Percentiles rank a stretch among this genome's conserved stretches.
These are phyloP conservation scores for Acrobeloides nanus DNA, from an alignment of 2,888 invertebrate genomes.

Conservation along the genomic window DNA sequence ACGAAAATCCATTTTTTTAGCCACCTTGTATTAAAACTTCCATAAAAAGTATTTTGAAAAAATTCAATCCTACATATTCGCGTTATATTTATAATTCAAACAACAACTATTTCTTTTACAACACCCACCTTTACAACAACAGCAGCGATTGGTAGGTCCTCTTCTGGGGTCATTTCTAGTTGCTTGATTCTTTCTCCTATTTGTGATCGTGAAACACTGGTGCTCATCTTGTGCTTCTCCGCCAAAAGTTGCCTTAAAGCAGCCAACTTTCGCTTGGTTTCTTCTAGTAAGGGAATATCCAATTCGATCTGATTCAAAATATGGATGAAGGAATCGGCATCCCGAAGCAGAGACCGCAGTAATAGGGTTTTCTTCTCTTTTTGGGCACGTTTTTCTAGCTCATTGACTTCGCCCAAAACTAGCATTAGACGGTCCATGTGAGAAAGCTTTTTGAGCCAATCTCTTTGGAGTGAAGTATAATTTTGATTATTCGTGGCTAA, in stretches of 20 bases:
- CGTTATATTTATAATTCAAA: no score
- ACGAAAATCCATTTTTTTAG: no score
- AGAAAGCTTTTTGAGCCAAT: constrained; percentile 6
- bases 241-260: background rate
- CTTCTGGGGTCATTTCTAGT: constrained; percentile 11
- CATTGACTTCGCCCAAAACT: constrained; percentile 3
- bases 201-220: background rate
- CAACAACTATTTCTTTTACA: no score
- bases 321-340: background rate
- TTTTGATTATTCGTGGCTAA: no score
- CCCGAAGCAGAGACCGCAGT: background rate
- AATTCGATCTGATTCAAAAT: background rate
- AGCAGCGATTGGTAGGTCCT: constrained; percentile 5
- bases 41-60: no score
- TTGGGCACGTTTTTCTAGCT: constrained; percentile 4
- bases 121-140: constrained; percentile 9
- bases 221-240: background rate
- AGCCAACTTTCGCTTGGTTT: background rate
- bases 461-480: constrained; percentile 3
- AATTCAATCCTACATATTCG: no score
- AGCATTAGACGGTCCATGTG: constrained; percentile 11
- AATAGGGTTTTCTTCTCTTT: background rate
- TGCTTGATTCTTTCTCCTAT: background rate
- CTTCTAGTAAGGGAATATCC: constrained; percentile 1
- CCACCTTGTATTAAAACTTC: no score